These are phyloP conservation scores for Leptosomus discolor DNA, from an alignment of 2,113 vertebrate genomes.

Conservation along the genomic window DNA sequence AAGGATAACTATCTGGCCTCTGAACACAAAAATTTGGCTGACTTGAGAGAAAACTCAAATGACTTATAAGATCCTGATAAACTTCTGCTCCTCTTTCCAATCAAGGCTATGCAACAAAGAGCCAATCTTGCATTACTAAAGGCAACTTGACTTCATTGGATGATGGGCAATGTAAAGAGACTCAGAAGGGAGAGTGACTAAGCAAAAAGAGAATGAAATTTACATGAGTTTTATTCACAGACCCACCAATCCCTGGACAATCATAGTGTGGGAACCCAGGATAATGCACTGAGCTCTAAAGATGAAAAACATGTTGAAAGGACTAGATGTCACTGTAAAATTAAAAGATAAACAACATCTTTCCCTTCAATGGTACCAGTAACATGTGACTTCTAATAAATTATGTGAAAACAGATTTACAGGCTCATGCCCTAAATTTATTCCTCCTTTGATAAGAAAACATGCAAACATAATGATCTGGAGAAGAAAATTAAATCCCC, in stretches of 20 bases:
- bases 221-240: not conserved
- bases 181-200: not conserved
- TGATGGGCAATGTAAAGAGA: not conserved
- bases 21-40: not conserved
- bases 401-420: slow-evolving; percentile 41
- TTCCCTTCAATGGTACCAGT: not conserved
- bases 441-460: slow-evolving; percentile 47
- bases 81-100: not conserved
- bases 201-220: not conserved
- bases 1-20: not conserved
- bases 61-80: not conserved
- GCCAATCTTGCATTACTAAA: not conserved
- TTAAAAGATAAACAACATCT: not conserved
- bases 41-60: not conserved
- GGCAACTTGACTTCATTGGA: not conserved
- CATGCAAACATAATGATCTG: slow-evolving; percentile 9
- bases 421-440: slow-evolving; percentile 16
- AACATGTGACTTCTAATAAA: not conserved
- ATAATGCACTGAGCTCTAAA: not conserved
- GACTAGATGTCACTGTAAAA: not conserved
- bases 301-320: slow-evolving; percentile 6
- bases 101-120: not conserved
- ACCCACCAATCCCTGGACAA: not conserved
- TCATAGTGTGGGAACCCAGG: not conserved
- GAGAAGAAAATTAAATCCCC: slow-evolving; percentile 44